phyloP scores from a whole-genome alignment of 2,113 vertebrate genomes.

The Stomatorhinus ivindoensis region DNA sequence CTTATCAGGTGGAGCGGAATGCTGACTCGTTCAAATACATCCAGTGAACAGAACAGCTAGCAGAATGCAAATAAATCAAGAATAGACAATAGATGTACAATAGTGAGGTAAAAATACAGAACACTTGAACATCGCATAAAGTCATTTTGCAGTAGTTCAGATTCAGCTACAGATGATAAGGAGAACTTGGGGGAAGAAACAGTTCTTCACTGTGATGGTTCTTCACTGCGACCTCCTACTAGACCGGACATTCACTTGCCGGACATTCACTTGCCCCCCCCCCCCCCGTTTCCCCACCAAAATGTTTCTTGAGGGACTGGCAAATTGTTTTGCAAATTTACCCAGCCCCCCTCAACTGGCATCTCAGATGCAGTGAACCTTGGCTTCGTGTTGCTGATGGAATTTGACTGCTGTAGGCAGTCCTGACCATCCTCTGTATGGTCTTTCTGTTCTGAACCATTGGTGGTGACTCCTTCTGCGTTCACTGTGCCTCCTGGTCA shows the following conservation, averaged over 20 bases:
- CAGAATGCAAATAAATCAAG: background rate
- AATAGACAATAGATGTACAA: background rate
- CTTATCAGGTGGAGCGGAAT: background rate
- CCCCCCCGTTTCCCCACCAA: no score
- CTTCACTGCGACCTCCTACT: no score
- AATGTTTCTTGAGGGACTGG: no score
- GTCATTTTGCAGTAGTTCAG: background rate
- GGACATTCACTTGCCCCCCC: no score
- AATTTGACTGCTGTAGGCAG: background rate
- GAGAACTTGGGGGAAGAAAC: background rate
- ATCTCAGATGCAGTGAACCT: background rate
- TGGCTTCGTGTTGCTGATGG: background rate
- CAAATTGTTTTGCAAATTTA: no score
- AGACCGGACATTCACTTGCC: no score
- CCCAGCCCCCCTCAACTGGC: background rate
- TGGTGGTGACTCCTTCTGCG: background rate
- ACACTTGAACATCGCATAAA: background rate
- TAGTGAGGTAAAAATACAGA: background rate
- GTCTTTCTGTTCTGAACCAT: background rate
- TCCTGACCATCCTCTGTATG: background rate
- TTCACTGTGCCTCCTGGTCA: background rate
- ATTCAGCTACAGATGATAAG: background rate
- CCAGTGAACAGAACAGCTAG: background rate
- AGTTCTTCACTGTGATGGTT: background rate
- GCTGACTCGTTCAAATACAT: background rate